Evolutionary conservation across 2,113 vertebrate genomes (phyloP), one percentile per base, ranked within the genome.

Genomic region (Kryptolebias marmoratus): DNA sequence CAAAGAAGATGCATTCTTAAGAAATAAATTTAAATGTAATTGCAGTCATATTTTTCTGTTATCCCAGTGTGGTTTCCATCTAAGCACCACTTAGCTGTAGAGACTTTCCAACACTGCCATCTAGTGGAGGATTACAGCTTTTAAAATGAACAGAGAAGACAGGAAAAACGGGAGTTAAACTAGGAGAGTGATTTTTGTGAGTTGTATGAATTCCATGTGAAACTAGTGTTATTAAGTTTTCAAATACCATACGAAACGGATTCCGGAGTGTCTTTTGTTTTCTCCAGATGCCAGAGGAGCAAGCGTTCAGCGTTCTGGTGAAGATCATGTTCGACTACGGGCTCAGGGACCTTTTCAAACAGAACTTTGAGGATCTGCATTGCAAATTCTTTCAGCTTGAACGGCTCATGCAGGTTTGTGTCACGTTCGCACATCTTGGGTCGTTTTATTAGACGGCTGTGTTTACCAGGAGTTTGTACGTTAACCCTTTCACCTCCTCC

Each of bases 271-370:
- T 53, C 11, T 63, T 22, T 15, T n/a, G 1, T 56, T 58, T 64
- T 61, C 32, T 39, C 73, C 88, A 99, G 98, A 99, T 99, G 98
- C 98, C 98, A 39, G 98, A 99, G 92, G 98, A 99, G 82, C 98
- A 99, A 91, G 97, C 97, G 4, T 99, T 99, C 90, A 98, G 97
- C 80, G 97, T 99, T 80, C 94, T 99, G 91, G 98, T 99, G 83
- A 99, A 98, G 94, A 99, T 99, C 93, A 99, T 99, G 98, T 99
- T 99, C 92, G 96, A 98, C 84, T 99, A 99, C 13, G 97, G 97
- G 85, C 97, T 99, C 95, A 95, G 98, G 95, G 97, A 99, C 91
- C 97, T 99, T 90, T 99, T 99, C 94, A 99, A 99, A 91, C 97
- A 99, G 90, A 99, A 99, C 86, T 99, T 99, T 93, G 97, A 99